Evolutionary conservation across 2,888 invertebrate species (phyloP).

Genomic region (Synanthedon vespiformis): DNA sequence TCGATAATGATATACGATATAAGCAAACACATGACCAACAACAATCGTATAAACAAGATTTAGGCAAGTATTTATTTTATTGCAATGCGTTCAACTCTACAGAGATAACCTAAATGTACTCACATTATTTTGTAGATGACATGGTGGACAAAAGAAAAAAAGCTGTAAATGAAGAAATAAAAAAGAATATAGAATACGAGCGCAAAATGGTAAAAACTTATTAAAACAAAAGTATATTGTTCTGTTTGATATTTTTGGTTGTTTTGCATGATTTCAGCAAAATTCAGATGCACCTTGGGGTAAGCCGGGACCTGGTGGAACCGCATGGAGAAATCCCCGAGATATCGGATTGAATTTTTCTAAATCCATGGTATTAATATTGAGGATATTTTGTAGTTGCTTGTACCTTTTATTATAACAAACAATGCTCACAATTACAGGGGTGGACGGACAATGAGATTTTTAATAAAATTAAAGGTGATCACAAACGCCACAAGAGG

Average conservation of each 20-base stretch:
- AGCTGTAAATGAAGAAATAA: slow-evolving; percentile 56
- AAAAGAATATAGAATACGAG: slow-evolving; percentile 56
- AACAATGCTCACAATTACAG: slow-evolving; percentile 18
- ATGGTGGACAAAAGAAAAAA: slow-evolving; percentile 68
- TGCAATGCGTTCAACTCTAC: neutral
- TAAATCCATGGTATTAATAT: slow-evolving; percentile 78
- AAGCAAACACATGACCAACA: slow-evolving; percentile 69
- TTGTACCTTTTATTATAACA: neutral
- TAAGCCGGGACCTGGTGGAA: slow-evolving; percentile 78
- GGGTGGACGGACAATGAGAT: slow-evolving; percentile 62
- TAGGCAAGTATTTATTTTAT: slow-evolving; percentile 54
- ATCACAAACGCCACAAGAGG: slow-evolving; percentile 30
- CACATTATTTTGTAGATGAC: slow-evolving; percentile 50
- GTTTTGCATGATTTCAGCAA: slow-evolving; percentile 34
- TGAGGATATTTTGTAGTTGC: neutral
- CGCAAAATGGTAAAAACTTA: slow-evolving; percentile 64
- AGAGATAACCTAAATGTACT: neutral
- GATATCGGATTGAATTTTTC: slow-evolving; percentile 80
- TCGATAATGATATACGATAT: slow-evolving; percentile 79
- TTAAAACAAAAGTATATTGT: slow-evolving; percentile 5
- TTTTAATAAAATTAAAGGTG: slow-evolving; percentile 44
- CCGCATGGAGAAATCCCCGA: slow-evolving; percentile 79
- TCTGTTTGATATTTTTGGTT: slow-evolving; percentile 7
- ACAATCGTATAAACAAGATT: slow-evolving; percentile 67
- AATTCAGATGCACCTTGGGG: slow-evolving; percentile 73